Conservation (phyloP, 35 echinoderm and acorn worm genomes). For the Heliocidaris erythrogramma region DNA sequence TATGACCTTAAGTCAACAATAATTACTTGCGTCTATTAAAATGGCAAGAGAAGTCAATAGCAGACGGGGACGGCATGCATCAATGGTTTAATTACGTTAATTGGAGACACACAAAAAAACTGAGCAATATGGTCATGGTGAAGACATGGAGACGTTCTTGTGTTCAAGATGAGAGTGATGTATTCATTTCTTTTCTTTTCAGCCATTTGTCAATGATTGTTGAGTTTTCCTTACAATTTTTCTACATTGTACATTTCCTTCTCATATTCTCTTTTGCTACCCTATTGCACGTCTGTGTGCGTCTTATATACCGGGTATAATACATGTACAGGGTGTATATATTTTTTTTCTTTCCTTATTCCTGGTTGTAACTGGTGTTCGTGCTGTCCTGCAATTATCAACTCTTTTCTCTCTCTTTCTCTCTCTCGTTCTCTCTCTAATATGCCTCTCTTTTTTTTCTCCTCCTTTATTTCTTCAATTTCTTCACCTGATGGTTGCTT, state of each 20-base stretch:
- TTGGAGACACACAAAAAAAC: not conserved
- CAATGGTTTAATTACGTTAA: not conserved
- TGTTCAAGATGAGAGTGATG: not conserved
- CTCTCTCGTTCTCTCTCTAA: not conserved
- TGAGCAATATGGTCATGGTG: not conserved
- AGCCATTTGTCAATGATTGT: not conserved
- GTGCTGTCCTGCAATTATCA: no score
- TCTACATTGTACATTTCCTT: not conserved
- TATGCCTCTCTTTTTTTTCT: not conserved
- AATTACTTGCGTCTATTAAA: not conserved
- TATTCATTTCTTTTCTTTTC: not conserved
- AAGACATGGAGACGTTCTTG: not conserved
- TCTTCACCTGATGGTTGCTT: no score
- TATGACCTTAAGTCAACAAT: constrained; percentile 5
- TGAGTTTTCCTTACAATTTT: not conserved
- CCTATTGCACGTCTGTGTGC: no score
- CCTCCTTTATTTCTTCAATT: not conserved
- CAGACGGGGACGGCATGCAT: not conserved
- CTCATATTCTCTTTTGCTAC: no score
- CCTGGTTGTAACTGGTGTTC: no score
- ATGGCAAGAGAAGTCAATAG: not conserved
- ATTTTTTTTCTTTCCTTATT: no score
- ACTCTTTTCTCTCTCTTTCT: no score
- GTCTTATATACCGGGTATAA: no score
- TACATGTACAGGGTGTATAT: no score